A percentile compares a stretch with the other conserved stretches of the same genome.
phyloP scores from a whole-genome alignment of 2,113 vertebrate species.

The Clinocottus analis region DNA sequence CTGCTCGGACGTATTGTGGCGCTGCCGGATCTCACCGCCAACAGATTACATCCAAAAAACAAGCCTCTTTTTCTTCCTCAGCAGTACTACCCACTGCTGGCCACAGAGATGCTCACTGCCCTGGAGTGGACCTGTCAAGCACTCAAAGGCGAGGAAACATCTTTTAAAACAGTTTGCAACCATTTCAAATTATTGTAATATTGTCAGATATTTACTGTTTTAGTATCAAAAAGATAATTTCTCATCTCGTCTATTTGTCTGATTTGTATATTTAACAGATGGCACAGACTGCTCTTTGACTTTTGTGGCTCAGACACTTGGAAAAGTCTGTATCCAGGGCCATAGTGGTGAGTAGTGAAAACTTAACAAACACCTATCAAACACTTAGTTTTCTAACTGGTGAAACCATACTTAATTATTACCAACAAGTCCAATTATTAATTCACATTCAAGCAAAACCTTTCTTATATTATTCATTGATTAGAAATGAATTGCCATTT shows the following conservation, averaged over 20 bases:
- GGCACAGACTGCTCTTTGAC: conserved; percentile 88
- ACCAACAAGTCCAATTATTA: neutral
- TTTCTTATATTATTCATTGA: neutral
- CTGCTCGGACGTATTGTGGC: conserved; percentile 83
- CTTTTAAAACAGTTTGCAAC: too few relatives aligned
- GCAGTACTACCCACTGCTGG: conserved; percentile 89
- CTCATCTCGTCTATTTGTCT: neutral
- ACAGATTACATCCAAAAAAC: conserved; percentile 81
- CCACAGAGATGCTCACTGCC: conserved; percentile 74
- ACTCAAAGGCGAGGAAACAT: conserved; percentile 83
- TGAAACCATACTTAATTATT: neutral
- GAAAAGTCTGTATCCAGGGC: conserved; percentile 91
- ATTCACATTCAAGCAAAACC: neutral
- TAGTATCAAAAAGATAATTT: neutral
- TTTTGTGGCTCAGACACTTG: conserved; percentile 89
- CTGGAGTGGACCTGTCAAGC: conserved; percentile 85
- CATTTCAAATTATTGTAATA: too few relatives aligned
- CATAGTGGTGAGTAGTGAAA: conserved; percentile 87
- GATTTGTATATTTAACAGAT: conserved; percentile 71
- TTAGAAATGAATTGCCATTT: neutral
- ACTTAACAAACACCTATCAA: too few relatives aligned
- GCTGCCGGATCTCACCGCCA: conserved; percentile 87
- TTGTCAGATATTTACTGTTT: neutral
- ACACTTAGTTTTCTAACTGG: neutral
- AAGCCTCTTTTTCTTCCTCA: conserved; percentile 85